Evolutionary conservation across 2,113 vertebrate genomes (phyloP), one percentile per base, ranked within the genome.

Genomic region (Sebastes schlegelii): DNA sequence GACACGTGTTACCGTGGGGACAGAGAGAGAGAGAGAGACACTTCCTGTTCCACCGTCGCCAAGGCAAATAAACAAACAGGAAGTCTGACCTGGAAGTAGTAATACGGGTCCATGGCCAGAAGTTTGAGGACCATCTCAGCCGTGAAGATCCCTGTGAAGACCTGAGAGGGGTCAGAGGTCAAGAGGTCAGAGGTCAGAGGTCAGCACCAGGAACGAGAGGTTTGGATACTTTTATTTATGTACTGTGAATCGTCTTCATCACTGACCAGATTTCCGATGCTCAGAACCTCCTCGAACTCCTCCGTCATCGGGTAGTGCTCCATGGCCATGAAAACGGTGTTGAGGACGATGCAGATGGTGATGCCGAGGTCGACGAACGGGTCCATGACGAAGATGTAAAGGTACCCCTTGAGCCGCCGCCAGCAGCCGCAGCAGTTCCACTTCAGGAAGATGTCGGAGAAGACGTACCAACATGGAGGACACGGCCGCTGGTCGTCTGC

Each of bases 241-340:
- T 6, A 54, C 23, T 57, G 19, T 21, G 64, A 72, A 49, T 54
- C 10, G 0, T 73, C 17, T 8, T 57, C 17, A 5, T 69, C 13
- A 73, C 95, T 94, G 94, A 99, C 98, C 96, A 98, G 92, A 83
- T 98, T 98, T 43, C 98, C 98, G 14, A 96, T 87, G 0, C 21
- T 61, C 74, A 99, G 94, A 75, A 98, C 94, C 0, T 94, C 26
- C 68, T 97, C 96, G 0, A 99, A 99, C 4, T 95, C 80, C 2
- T 85, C 63, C 0, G 96, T 96, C 97, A 99, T 98, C 14, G 98
- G 98, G 62, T 98, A 99, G 42, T 99, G 98, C 79, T 99, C 98
- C 97, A 99, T 98, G 84, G 98, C 98, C 98, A 99, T 99, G 93
- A 99, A 99, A 49, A 99, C 67, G 0, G 97, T 99, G 92, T 99